A percentile compares a stretch with the other conserved stretches of the same genome.
Evolutionary conservation across 2,113 vertebrate genomes (phyloP).

Genomic region (Acanthochromis polyacanthus): DNA sequence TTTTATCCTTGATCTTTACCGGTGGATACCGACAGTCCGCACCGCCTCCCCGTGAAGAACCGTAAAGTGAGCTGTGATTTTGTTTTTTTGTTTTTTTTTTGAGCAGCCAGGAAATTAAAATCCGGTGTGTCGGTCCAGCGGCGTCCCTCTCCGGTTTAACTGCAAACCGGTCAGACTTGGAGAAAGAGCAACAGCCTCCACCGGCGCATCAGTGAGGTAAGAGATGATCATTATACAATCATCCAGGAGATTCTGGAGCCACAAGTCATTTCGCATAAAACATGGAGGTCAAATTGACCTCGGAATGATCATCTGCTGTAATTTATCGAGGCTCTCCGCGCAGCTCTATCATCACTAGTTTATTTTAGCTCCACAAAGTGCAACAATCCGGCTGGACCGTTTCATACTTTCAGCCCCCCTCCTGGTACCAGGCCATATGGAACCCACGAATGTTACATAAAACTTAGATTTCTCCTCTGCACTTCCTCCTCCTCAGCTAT

Average conservation of each 20-base stretch:
- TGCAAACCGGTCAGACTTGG: slow-evolving; percentile 57
- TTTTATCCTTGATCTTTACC: slow-evolving; percentile 49
- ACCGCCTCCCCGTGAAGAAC: slow-evolving; percentile 14
- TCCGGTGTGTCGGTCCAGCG: slow-evolving; percentile 2
- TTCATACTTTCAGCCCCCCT: not conserved
- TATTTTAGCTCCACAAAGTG: not conserved
- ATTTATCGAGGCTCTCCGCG: too few species aligned
- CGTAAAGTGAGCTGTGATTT: too few species aligned
- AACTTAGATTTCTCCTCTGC: slow-evolving; percentile 54
- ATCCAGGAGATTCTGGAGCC: not conserved
- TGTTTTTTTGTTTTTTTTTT: not conserved
- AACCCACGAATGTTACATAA: slow-evolving; percentile 67
- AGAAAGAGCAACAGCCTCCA: slow-evolving; percentile 76
- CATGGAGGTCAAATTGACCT: too few species aligned
- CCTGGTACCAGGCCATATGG: slow-evolving; percentile 9
- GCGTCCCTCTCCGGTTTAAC: slow-evolving; percentile 19
- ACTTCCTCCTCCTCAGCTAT: slow-evolving; percentile 20
- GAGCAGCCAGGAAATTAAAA: not conserved
- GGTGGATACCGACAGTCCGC: slow-evolving; percentile 30
- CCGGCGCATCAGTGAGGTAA: slow-evolving; percentile 74
- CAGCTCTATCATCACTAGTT: too few species aligned
- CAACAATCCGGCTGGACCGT: slow-evolving; percentile 4
- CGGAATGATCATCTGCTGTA: too few species aligned
- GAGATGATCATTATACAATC: slow-evolving; percentile 21
- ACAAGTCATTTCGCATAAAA: too few species aligned